phyloP scores from a whole-genome alignment of 2,888 invertebrate genomes.

The Parasteatoda lunata region DNA sequence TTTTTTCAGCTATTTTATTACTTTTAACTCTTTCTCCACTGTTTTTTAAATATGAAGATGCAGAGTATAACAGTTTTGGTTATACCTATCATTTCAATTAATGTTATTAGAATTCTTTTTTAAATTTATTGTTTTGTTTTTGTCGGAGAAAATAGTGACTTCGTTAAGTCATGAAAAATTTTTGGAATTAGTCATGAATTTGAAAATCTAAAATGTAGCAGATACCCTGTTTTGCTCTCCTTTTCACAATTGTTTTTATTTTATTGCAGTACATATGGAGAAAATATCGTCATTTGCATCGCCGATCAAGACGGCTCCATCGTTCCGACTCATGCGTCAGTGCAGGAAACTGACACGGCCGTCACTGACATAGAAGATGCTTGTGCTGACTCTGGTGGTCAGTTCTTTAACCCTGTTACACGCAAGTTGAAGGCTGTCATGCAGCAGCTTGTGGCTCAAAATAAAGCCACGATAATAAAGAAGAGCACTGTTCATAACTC shows the following conservation, averaged over 20 bases:
- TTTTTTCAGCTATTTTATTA: too few relatives aligned
- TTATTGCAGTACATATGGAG: not conserved
- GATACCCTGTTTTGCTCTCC: too few relatives aligned
- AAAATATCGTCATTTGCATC: slow-evolving; percentile 57
- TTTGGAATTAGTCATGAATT: too few relatives aligned
- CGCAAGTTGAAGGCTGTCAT: slow-evolving; percentile 57
- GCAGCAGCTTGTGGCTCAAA: slow-evolving; percentile 47
- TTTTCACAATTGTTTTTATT: not conserved
- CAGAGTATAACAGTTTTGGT: too few relatives aligned
- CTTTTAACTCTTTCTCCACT: too few relatives aligned
- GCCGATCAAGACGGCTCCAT: slow-evolving; percentile 8
- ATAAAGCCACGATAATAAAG: slow-evolving; percentile 42
- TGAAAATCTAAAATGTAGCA: too few relatives aligned
- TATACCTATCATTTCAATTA: too few relatives aligned
- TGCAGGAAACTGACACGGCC: not conserved
- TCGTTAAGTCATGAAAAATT: too few relatives aligned
- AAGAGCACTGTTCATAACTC: slow-evolving; percentile 25
- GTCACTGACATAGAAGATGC: slow-evolving; percentile 51
- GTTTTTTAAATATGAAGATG: too few relatives aligned
- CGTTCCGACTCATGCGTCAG: not conserved
- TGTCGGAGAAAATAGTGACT: too few relatives aligned
- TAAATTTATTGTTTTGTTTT: too few relatives aligned
- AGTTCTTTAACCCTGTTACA: slow-evolving; percentile 56
- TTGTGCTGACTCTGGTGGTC: slow-evolving; percentile 22
- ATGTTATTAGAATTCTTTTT: too few relatives aligned